Evolutionary conservation across 2,888 invertebrate genomes (phyloP).

Genomic region (Netelia fuscicornis): DNA sequence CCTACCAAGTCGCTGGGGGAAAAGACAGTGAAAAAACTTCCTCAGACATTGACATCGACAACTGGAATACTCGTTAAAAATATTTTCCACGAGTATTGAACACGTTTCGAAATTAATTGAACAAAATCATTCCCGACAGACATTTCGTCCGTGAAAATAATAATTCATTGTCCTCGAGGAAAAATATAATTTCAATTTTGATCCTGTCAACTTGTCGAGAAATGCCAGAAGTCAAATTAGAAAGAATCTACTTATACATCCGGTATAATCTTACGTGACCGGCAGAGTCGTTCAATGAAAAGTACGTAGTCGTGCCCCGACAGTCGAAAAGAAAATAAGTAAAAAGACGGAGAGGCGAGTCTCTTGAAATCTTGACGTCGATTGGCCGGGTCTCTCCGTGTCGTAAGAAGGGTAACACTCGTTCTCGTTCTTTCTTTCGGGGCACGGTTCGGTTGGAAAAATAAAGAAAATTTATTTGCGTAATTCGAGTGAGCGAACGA

Average conservation of each 20-base stretch:
- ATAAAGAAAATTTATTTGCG: constrained; percentile 84
- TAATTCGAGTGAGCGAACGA: constrained; percentile 80
- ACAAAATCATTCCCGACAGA: background rate
- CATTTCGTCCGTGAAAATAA: background rate
- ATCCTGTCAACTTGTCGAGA: background rate
- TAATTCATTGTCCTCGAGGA: background rate
- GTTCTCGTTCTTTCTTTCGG: constrained; percentile 52
- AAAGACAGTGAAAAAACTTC: background rate
- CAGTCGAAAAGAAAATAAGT: constrained; percentile 53
- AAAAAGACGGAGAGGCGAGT: constrained; percentile 46
- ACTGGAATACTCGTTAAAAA: background rate
- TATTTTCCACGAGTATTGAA: background rate
- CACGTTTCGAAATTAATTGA: background rate
- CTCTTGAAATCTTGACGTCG: constrained; percentile 52
- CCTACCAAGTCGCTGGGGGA: constrained; percentile 19
- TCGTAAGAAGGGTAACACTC: constrained; percentile 54
- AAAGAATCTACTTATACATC: constrained; percentile 9
- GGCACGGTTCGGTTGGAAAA: constrained; percentile 77
- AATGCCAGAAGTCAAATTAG: too few relatives aligned
- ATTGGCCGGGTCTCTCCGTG: constrained; percentile 48
- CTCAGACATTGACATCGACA: background rate
- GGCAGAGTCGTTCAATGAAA: constrained; percentile 55
- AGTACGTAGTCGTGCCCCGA: constrained; percentile 44
- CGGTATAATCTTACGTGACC: constrained; percentile 19
- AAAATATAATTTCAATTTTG: background rate